Conservation (phyloP, 2,797 vertebrate genomes). For the Labeo calbasu region DNA sequence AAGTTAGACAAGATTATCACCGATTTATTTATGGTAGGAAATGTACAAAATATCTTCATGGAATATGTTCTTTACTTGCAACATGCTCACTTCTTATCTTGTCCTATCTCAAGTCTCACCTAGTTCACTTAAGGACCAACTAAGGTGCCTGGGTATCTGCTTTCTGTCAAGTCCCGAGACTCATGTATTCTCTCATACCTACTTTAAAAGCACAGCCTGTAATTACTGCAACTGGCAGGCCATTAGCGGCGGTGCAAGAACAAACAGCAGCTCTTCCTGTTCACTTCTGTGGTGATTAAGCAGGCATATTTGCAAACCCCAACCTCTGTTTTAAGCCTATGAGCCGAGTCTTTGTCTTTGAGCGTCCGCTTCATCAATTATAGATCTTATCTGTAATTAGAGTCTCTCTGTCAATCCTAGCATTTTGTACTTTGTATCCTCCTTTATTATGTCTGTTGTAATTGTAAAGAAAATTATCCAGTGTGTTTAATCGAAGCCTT, state of each 20-base stretch:
- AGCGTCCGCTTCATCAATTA: constrained; percentile 34
- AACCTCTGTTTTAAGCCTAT: constrained; percentile 33
- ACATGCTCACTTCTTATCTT: neutral
- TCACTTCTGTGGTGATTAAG: constrained; percentile 32
- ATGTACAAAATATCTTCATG: no score
- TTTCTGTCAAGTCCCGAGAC: neutral
- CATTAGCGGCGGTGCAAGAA: constrained; percentile 26
- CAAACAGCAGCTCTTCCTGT: constrained; percentile 37
- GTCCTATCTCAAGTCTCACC: neutral
- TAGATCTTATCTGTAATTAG: constrained; percentile 35
- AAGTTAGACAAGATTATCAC: no score
- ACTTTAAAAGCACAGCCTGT: constrained; percentile 16
- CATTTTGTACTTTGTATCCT: neutral
- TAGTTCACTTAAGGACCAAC: constrained; percentile 6
- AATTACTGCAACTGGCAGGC: constrained; percentile 38
- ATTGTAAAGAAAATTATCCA: constrained; percentile 1
- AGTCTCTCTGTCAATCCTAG: neutral
- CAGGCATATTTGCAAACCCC: constrained; percentile 38
- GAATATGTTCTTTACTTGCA: neutral
- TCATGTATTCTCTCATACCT: neutral
- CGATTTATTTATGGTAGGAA: no score
- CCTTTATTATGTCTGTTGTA: neutral
- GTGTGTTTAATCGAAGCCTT: neutral
- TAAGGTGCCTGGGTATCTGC: neutral
- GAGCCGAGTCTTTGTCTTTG: constrained; percentile 30